phyloP scores from a whole-genome alignment of 1,140 invertebrate genomes.

The Drosophila melanogaster region Release_6_plus_ISO1_MT NT_037436.4:8559501-8560000 shows the following conservation, averaged over 20 bases:
- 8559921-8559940: slow-evolving; percentile 8
- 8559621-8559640: too few relatives aligned
- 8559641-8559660: too few relatives aligned
- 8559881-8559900: slow-evolving; percentile 24
- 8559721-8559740: slow-evolving; percentile 29
- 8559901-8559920: slow-evolving; percentile 6
- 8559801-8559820: slow-evolving; percentile 5
- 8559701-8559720: not conserved
- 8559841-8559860: slow-evolving; percentile 57
- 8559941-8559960: slow-evolving; percentile 48
- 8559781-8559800: not conserved
- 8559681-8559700: too few relatives aligned
- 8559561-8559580: not conserved
- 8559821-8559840: slow-evolving; percentile 64
- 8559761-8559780: slow-evolving; percentile 50
- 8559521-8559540: not conserved
- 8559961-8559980: slow-evolving; percentile 60
- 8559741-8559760: slow-evolving; percentile 37
- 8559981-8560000: slow-evolving; percentile 11
- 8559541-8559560: too few relatives aligned
- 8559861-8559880: slow-evolving; percentile 57
- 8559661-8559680: too few relatives aligned
- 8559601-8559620: too few relatives aligned
- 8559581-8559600: too few relatives aligned
- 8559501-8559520: slow-evolving; percentile 53